Evolutionary conservation across 1,140 invertebrate species (phyloP).

Genomic region (Ruditapes philippinarum): DNA sequence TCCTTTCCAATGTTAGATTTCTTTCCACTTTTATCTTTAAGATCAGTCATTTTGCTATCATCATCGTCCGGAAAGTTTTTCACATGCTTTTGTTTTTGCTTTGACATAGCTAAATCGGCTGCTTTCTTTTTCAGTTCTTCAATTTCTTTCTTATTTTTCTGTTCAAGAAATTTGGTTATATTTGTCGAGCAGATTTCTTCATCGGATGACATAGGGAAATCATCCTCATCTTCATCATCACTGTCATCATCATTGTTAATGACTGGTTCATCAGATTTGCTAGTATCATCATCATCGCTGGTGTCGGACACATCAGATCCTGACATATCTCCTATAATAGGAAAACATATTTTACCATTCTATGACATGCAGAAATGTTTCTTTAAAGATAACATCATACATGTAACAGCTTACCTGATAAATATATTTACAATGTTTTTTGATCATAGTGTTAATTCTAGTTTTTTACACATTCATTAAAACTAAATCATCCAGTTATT

Average conservation of each 20-base stretch:
- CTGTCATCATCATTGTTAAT: conserved; percentile 51
- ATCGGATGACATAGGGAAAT: conserved; percentile 42
- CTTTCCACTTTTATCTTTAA: conserved; percentile 2
- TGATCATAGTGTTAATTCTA: background rate
- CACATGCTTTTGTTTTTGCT: background rate
- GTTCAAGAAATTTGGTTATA: conserved; percentile 43
- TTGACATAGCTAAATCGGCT: background rate
- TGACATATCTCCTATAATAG: conserved; percentile 40
- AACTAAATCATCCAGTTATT: no score
- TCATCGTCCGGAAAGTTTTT: background rate
- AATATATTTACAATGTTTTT: no score
- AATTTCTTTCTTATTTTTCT: conserved; percentile 49
- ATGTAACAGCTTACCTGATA: no score
- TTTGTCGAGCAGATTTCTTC: conserved; percentile 42
- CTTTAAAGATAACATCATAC: no score
- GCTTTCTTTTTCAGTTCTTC: conserved; percentile 9
- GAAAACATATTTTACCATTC: background rate
- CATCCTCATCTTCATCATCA: conserved; percentile 66
- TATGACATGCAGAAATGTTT: no score
- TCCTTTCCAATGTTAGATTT: background rate
- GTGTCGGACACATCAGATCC: conserved; percentile 48
- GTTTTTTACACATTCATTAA: no score
- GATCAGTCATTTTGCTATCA: background rate
- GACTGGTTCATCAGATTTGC: conserved; percentile 45
- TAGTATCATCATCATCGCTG: conserved; percentile 47